Evolutionary conservation across 2,113 vertebrate genomes (phyloP).

Genomic region (Diadophis punctatus): DNA sequence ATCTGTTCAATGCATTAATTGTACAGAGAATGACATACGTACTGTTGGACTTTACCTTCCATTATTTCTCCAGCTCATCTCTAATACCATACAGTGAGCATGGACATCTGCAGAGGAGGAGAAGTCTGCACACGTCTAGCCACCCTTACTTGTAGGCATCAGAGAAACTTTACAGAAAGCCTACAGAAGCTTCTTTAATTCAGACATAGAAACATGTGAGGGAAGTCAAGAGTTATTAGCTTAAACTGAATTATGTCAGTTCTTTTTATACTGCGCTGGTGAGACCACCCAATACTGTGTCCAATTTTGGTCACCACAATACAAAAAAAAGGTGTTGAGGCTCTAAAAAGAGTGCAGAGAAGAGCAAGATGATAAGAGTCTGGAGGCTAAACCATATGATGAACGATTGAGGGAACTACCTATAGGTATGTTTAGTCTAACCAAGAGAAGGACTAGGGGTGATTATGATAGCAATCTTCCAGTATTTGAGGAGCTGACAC

Average conservation of each 20-base stretch:
- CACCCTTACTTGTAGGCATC: neutral
- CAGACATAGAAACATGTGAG: neutral
- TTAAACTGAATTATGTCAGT: neutral
- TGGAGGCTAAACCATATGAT: neutral
- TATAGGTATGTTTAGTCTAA: neutral
- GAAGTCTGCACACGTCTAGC: neutral
- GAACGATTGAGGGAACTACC: neutral
- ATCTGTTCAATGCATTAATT: neutral
- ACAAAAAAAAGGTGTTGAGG: no score
- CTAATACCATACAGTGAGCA: neutral
- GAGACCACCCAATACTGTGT: neutral
- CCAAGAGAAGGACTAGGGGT: neutral
- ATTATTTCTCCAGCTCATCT: neutral
- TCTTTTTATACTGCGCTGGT: neutral
- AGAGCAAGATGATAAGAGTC: neutral
- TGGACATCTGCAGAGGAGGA: neutral
- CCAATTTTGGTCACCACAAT: no score
- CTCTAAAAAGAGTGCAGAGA: neutral
- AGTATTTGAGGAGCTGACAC: neutral
- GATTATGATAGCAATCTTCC: neutral
- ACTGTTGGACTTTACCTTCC: neutral
- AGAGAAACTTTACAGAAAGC: neutral
- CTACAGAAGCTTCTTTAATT: neutral
- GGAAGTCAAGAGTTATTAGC: neutral
- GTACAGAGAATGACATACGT: neutral